phyloP scores from a whole-genome alignment of 1,140 invertebrate species.

The Psilanteris sp. region DNA sequence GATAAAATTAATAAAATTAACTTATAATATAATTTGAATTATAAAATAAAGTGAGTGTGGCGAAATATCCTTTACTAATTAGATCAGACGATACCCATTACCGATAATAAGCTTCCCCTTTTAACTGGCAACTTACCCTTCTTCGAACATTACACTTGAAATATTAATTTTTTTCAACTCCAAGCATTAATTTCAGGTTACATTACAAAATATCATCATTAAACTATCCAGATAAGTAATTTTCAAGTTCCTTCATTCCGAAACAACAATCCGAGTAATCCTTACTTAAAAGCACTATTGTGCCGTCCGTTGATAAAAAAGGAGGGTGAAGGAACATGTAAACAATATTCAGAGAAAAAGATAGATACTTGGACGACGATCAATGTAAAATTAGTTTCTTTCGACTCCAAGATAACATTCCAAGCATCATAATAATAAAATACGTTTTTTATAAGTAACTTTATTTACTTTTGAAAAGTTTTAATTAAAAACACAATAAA shows the following conservation, averaged over 20 bases:
- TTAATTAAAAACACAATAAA: too few relatives aligned
- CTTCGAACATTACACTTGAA: slow-evolving; percentile 22
- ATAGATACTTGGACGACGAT: too few relatives aligned
- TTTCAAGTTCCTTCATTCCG: slow-evolving; percentile 8
- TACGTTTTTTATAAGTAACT: too few relatives aligned
- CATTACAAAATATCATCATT: too few relatives aligned
- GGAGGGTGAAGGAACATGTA: slow-evolving; percentile 16
- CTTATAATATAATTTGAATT: too few relatives aligned
- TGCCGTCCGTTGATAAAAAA: slow-evolving; percentile 1
- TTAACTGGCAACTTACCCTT: slow-evolving; percentile 21
- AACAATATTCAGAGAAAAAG: slow-evolving; percentile 12
- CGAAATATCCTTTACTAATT: slow-evolving; percentile 67
- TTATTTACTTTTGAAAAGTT: too few relatives aligned
- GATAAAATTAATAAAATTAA: too few relatives aligned
- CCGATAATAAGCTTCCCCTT: slow-evolving; percentile 38
- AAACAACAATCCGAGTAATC: slow-evolving; percentile 26
- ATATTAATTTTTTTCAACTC: slow-evolving; percentile 57
- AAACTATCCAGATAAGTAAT: slow-evolving; percentile 23
- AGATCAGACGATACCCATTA: slow-evolving; percentile 49
- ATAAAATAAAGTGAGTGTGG: too few relatives aligned
- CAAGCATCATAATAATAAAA: too few relatives aligned
- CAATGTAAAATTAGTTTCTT: too few relatives aligned
- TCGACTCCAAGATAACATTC: too few relatives aligned
- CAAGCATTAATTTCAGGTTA: too few relatives aligned
- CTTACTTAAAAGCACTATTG: slow-evolving; percentile 22